Base-by-base conservation (phyloP, 2,888 invertebrate genomes). In the Thymelicus sylvestris region DNA sequence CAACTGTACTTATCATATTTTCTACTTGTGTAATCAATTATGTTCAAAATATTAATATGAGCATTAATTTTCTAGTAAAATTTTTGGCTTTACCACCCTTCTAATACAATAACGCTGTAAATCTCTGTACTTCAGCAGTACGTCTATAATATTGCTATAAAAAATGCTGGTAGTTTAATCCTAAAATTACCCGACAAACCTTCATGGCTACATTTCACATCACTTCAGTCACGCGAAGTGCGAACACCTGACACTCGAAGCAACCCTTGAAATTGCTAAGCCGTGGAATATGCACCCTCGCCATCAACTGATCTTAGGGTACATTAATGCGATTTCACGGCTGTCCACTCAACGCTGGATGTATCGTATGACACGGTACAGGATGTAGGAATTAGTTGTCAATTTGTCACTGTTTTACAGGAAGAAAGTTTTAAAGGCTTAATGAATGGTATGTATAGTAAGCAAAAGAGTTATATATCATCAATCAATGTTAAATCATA, bases 311-410 rank as follows among this genome's bases (percentile, higher is more conserved):
- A 31, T 41, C 47, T 31, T 63, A 31, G 31, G 38, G 31, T 64
- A 39, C 52, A 55, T 65, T 65, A 55, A 55, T 55, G 12, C 55
- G 55, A 65, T 65, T 65, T 39, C 52, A 55, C 41, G 55, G 13
- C 7, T 39, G 41, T 48, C 47, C 62, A 24, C 47, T 62, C 24
- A 24, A 48, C 13, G n/a, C 44, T 2, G 62, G 62, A 62, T 24
- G 62, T 62, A 63, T 63, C 63, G 8, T 6, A 31, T 63, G 62
- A 62, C 47, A 31, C 31, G 31, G 31, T 57, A 57, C 47, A 48
- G 47, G 48, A 61, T 61, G 44, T 31, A 31, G 31, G 31, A 61
- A 61, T 61, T 44, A 44, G 44, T 19, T 61, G 12, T 55, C 24
- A 24, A 12, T 55, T 55, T 24, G 8, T 19, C 8, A 44, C 2